phyloP scores from a whole-genome alignment of 92 coral and sea anemone genomes.

The Siderastrea siderea region DNA sequence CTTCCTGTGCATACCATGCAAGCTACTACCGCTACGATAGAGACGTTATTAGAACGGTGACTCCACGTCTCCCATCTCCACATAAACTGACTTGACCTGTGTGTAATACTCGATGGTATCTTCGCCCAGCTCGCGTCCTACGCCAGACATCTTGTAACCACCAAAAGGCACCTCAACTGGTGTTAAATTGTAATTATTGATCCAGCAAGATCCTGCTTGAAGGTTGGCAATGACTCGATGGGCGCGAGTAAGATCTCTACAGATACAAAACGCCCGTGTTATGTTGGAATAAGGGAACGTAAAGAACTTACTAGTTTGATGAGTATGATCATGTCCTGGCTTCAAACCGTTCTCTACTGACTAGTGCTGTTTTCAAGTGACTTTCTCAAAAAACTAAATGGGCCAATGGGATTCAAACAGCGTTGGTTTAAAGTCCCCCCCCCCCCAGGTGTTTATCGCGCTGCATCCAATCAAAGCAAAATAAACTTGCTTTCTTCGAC shows the following conservation, averaged over 20 bases:
- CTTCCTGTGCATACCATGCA: too few species aligned
- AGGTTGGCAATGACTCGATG: slow-evolving; percentile 89
- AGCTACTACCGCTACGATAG: too few species aligned
- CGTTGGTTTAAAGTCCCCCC: too few species aligned
- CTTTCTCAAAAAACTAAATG: too few species aligned
- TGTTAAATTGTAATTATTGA: slow-evolving; percentile 86
- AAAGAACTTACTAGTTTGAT: too few species aligned
- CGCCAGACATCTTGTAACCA: slow-evolving; percentile 98
- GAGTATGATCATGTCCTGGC: too few species aligned
- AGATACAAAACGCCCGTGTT: neutral
- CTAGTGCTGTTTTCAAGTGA: too few species aligned
- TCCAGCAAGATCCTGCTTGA: slow-evolving; percentile 96
- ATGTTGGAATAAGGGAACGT: neutral
- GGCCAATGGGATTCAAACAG: too few species aligned
- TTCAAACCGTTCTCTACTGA: too few species aligned
- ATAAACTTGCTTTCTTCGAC: too few species aligned
- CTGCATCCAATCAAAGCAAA: too few species aligned
- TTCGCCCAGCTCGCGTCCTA: slow-evolving; percentile 94
- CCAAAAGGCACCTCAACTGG: slow-evolving; percentile 96
- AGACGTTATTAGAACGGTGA: slow-evolving; percentile 72
- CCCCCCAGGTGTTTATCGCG: too few species aligned
- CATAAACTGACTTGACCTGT: slow-evolving; percentile 94
- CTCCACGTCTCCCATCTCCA: slow-evolving; percentile 94
- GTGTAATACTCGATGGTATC: slow-evolving; percentile 89
- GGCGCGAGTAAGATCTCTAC: slow-evolving; percentile 89